These are phyloP conservation scores for Hemiprocne comata DNA, from an alignment of 2,113 vertebrate genomes.

Conservation along the genomic window DNA sequence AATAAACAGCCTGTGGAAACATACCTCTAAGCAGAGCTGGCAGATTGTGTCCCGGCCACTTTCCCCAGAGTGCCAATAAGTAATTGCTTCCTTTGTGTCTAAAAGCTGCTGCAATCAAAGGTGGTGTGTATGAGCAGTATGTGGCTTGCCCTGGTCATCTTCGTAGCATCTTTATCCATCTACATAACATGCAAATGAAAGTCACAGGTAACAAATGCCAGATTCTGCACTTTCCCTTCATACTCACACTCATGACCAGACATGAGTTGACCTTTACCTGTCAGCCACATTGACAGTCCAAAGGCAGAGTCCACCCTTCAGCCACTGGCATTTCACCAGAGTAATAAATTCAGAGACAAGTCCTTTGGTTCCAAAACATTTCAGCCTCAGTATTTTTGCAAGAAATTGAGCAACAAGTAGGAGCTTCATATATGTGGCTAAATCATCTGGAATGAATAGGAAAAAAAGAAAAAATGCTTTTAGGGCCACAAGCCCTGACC, in stretches of 20 bases:
- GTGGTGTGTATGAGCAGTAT: not conserved
- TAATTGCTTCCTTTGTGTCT: not conserved
- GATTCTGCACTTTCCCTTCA: not conserved
- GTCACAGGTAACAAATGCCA: not conserved
- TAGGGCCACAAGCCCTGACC: not conserved
- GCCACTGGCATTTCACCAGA: not conserved
- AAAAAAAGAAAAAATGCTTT: not conserved
- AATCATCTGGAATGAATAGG: not conserved
- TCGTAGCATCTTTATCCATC: not conserved
- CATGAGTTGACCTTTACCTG: not conserved
- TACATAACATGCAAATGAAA: not conserved
- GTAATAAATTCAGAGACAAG: not conserved
- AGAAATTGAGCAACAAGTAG: not conserved
- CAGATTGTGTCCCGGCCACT: not conserved
- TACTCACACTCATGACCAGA: not conserved
- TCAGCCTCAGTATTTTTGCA: not conserved
- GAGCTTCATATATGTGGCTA: fast-evolving
- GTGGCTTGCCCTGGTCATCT: not conserved
- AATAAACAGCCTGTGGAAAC: not conserved
- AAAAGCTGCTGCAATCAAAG: not conserved
- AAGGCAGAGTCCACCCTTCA: not conserved
- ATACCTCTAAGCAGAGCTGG: not conserved
- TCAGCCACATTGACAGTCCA: not conserved
- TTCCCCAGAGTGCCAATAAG: not conserved
- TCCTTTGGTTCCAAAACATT: not conserved